Percentiles rank a stretch among this genome's conserved stretches.
These are phyloP conservation scores for Coelopa frigida DNA, from an alignment of 1,140 invertebrate genomes.

Conservation along the genomic window DNA sequence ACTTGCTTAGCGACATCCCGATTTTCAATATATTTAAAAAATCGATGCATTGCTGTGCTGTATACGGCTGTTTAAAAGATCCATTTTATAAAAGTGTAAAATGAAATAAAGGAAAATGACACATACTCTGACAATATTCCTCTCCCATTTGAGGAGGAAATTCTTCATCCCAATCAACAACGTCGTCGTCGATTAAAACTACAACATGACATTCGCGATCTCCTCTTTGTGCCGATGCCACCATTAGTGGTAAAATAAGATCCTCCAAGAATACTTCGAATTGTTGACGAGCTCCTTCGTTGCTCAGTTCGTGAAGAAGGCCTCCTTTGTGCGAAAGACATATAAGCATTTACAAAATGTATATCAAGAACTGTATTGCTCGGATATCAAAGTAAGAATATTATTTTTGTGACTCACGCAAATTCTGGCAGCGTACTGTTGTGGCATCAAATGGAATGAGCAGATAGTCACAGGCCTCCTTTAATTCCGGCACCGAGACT, in stretches of 20 bases:
- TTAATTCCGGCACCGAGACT: slow-evolving; percentile 84
- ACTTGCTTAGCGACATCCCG: slow-evolving; percentile 98
- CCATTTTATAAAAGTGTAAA: neutral
- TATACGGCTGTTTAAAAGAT: slow-evolving; percentile 59
- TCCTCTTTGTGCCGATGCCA: slow-evolving; percentile 84
- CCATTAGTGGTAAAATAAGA: slow-evolving; percentile 93
- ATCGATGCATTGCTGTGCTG: slow-evolving; percentile 89
- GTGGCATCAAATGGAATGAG: slow-evolving; percentile 95
- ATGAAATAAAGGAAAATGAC: slow-evolving; percentile 6
- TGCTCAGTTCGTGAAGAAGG: slow-evolving; percentile 94
- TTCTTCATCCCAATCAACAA: slow-evolving; percentile 98
- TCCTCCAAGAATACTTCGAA: slow-evolving; percentile 96
- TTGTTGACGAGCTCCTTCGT: slow-evolving; percentile 94
- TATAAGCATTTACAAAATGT: neutral
- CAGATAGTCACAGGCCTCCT: slow-evolving; percentile 98
- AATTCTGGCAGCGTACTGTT: slow-evolving; percentile 92
- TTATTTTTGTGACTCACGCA: no score
- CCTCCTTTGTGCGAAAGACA: slow-evolving; percentile 60
- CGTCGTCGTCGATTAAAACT: slow-evolving; percentile 89
- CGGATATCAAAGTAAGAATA: no score
- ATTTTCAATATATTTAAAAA: slow-evolving; percentile 99
- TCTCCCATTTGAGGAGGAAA: slow-evolving; percentile 99
- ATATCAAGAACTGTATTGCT: slow-evolving; percentile 14
- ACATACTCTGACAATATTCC: slow-evolving; percentile 89
- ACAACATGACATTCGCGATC: slow-evolving; percentile 90